Evolutionary conservation across 2,797 vertebrate genomes (phyloP).

Genomic region (Lithobates sylvaticus): DNA sequence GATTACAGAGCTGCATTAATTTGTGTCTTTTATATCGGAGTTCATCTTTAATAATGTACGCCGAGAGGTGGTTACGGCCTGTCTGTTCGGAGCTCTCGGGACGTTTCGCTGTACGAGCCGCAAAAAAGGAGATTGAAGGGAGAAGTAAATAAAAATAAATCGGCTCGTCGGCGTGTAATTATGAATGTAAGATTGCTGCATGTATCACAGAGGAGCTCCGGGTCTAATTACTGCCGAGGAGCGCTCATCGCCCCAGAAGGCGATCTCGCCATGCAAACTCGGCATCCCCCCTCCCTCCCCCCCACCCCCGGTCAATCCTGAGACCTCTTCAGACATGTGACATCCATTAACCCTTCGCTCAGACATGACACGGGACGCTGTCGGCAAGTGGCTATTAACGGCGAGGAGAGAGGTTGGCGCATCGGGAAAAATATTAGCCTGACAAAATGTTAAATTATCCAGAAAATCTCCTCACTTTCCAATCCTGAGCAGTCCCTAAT

Average conservation of each 20-base stretch:
- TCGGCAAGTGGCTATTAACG: background rate
- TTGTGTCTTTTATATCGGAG: too few species aligned
- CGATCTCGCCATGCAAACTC: background rate
- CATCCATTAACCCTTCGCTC: constrained; percentile 36
- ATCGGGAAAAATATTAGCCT: background rate
- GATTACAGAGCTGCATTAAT: too few species aligned
- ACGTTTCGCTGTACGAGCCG: too few species aligned
- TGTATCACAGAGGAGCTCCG: background rate
- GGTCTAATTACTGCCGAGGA: background rate
- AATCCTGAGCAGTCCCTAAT: constrained; percentile 71
- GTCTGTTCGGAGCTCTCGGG: too few species aligned
- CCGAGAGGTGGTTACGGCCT: too few species aligned
- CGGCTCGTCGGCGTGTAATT: background rate
- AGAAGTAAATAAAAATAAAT: background rate
- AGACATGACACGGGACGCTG: background rate
- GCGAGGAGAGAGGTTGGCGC: background rate
- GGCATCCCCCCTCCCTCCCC: background rate
- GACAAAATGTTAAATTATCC: constrained; percentile 71
- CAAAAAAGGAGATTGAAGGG: too few species aligned
- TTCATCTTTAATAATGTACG: too few species aligned
- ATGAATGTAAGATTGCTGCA: background rate
- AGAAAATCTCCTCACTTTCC: constrained; percentile 72
- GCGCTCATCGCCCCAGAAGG: background rate
- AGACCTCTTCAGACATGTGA: constrained; percentile 8
- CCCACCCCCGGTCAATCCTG: background rate